phyloP scores from a whole-genome alignment of 2,113 vertebrate genomes.

The Eublepharis macularius region DNA sequence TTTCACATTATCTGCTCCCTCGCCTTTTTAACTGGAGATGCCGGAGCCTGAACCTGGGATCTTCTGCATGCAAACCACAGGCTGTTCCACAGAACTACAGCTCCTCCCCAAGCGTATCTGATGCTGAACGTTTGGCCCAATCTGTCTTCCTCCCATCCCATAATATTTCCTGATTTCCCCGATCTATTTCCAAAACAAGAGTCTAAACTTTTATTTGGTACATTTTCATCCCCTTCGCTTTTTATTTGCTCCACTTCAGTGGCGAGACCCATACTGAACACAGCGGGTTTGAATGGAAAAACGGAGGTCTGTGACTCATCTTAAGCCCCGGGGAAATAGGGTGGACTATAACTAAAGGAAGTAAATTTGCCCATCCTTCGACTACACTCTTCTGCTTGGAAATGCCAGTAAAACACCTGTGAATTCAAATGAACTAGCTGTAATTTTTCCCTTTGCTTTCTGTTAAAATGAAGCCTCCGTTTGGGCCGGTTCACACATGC shows the following conservation, averaged over 20 bases:
- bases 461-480: background rate
- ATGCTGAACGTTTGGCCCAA: background rate
- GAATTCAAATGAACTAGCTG: background rate
- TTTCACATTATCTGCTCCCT: too few relatives aligned
- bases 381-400: background rate
- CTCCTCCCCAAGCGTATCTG: too few relatives aligned
- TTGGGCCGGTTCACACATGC: background rate
- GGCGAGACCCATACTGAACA: too few relatives aligned
- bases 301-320: background rate
- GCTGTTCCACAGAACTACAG: background rate
- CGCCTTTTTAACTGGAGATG: too few relatives aligned
- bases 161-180: background rate
- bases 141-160: background rate
- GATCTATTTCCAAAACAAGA: background rate
- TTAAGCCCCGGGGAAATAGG: background rate
- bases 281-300: background rate
- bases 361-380: background rate
- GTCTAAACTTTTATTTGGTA: background rate
- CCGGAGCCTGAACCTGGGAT: too few relatives aligned
- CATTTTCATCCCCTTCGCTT: background rate
- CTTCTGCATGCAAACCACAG: too few relatives aligned
- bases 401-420: background rate
- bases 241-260: background rate
- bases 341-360: too few relatives aligned
- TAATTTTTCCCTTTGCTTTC: background rate